Evolutionary conservation across 1,140 invertebrate species (phyloP).

Genomic region (Uloborus diversus): DNA sequence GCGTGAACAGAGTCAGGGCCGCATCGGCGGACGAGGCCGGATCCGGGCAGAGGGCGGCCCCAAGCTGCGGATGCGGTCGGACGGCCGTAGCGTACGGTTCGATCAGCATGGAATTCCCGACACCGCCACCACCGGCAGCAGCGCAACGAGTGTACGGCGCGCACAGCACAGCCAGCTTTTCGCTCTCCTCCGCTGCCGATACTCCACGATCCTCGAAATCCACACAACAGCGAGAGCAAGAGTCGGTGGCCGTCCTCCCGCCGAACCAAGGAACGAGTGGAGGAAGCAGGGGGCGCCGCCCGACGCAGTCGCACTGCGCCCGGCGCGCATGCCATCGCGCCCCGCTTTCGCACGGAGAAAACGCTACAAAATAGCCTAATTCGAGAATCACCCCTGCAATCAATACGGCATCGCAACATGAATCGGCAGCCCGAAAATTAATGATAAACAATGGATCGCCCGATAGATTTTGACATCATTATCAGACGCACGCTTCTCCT

Average conservation of each 20-base stretch:
- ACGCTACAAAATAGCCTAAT: slow-evolving; percentile 30
- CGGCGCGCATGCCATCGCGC: slow-evolving; percentile 16
- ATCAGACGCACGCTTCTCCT: background rate
- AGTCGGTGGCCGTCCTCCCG: background rate
- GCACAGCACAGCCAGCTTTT: slow-evolving; percentile 41
- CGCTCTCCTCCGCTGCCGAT: background rate
- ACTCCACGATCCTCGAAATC: background rate
- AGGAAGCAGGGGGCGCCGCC: background rate
- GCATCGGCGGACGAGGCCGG: slow-evolving; percentile 13
- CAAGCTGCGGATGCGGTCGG: slow-evolving; percentile 46
- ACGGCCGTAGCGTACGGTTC: slow-evolving; percentile 53
- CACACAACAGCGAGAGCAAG: background rate
- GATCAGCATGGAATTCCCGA: slow-evolving; percentile 34
- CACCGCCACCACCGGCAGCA: background rate
- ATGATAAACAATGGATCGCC: slow-evolving; percentile 25
- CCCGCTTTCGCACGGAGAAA: background rate
- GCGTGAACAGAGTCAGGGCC: slow-evolving; percentile 41
- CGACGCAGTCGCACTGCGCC: slow-evolving; percentile 2
- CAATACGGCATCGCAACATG: slow-evolving; percentile 34
- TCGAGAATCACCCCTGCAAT: slow-evolving; percentile 26
- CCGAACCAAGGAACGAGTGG: slow-evolving; percentile 1
- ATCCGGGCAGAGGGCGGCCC: slow-evolving; percentile 24
- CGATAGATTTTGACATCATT: background rate
- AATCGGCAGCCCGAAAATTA: slow-evolving; percentile 34
- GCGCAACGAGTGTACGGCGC: slow-evolving; percentile 27